Evolutionary conservation across 2,888 invertebrate species (phyloP), one percentile per base, ranked within the genome.

Genomic region (Agrochola macilenta): DNA sequence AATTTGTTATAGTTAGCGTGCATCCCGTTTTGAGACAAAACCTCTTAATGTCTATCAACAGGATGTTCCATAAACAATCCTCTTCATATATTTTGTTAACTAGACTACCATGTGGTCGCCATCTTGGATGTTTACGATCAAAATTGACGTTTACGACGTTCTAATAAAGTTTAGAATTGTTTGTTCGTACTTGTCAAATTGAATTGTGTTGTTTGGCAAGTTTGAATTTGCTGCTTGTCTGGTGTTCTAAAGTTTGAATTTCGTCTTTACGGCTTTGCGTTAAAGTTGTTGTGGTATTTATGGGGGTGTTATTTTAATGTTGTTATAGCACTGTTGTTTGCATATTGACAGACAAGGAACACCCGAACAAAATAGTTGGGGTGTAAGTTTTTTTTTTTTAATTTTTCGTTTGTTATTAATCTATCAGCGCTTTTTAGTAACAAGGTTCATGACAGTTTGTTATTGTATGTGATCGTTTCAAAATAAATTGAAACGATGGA

Each of bases 1-100:
- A 79, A 85, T 83, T 85, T 90, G 87, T 89, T 85, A 83, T 81
- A 84, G 78, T 81, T 77, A 84, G 14, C 79, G 60, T 79, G 88
- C 88, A 85, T 87, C 84, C 85, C 88, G 83, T 86, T 89, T 86
- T 79, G 83, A 85, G 89, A 89, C 91, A 88, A 89, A 89, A 85
- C 89, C 93, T 94, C 94, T 94, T 93, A 93, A 93, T 91, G 92
- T 93, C 94, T 88, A 91, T 95, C 95, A 94, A 90, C 94, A 92
- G 91, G 90, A 91, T 91, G 89, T 89, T 90, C 76, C 91, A 92
- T 91, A 94, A 95, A 93, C 95, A 94, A 94, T 93, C 89, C 90
- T 93, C 92, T 93, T 90, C 91, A 93, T 94, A 93, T 95, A 94
- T 95, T 95, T 94, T 91, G 94, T 94, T 94, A 94, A 94, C 95